A percentile compares a stretch with the other conserved stretches of the same genome.
Conservation (phyloP, 2,113 vertebrate genomes). For the Tetrao urogallus region DNA sequence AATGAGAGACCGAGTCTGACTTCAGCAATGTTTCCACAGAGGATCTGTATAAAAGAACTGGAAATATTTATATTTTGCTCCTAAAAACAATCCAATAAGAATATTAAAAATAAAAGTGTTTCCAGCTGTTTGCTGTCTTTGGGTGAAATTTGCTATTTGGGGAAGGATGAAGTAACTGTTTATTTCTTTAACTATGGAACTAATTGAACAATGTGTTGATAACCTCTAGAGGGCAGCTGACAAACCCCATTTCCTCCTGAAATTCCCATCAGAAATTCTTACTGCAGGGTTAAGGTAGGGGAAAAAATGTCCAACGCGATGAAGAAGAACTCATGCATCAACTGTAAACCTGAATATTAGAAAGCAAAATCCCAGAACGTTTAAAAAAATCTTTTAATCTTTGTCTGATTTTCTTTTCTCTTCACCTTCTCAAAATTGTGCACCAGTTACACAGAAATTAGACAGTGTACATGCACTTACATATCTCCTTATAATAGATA, state of each 20-base stretch:
- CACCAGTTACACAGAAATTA: not conserved
- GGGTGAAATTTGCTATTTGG: slow-evolving; percentile 42
- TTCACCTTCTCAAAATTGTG: not conserved
- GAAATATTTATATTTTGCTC: slow-evolving; percentile 44
- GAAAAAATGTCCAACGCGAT: not conserved
- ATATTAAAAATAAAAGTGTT: slow-evolving; percentile 14
- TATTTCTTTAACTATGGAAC: slow-evolving; percentile 17
- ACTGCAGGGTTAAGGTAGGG: not conserved
- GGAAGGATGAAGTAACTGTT: slow-evolving; percentile 27
- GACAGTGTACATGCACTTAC: not conserved
- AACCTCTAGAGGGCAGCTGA: slow-evolving; percentile 44
- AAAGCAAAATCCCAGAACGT: not conserved
- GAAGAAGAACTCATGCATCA: not conserved
- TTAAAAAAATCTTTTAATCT: not conserved
- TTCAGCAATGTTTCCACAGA: slow-evolving; percentile 9
- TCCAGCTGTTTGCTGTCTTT: slow-evolving; percentile 52
- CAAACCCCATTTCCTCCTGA: not conserved
- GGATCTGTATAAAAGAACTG: not conserved
- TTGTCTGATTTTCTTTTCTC: not conserved
- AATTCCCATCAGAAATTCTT: not conserved
- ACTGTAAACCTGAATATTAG: not conserved
- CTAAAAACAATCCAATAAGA: slow-evolving; percentile 9
- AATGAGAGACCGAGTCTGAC: not conserved
- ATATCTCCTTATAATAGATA: not conserved
- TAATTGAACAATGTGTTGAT: slow-evolving; percentile 23